Conservation (phyloP, 2,888 invertebrate genomes). For the Plagodis pulveraria region DNA sequence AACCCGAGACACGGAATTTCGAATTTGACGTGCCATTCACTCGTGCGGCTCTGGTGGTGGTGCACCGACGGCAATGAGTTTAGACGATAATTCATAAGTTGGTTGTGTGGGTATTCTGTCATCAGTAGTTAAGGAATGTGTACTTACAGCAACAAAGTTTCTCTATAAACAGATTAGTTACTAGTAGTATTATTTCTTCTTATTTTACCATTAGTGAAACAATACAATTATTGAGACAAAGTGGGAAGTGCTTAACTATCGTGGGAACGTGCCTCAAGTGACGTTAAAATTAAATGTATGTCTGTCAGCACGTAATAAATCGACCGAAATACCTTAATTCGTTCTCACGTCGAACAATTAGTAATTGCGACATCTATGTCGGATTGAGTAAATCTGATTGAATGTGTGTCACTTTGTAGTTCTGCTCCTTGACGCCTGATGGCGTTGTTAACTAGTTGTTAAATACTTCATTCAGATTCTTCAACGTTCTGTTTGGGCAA, state of each 20-base stretch:
- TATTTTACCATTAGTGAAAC: constrained; percentile 2
- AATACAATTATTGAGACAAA: constrained; percentile 32
- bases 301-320: constrained; percentile 38
- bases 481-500: background rate
- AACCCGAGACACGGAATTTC: too few species aligned
- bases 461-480: background rate
- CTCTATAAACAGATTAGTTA: too few species aligned
- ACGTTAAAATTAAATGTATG: constrained; percentile 35
- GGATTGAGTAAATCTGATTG: constrained; percentile 40
- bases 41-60: too few species aligned
- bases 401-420: constrained; percentile 35
- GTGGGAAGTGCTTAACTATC: constrained; percentile 31
- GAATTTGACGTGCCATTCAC: too few species aligned
- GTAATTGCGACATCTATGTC: constrained; percentile 58
- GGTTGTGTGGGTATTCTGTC: too few species aligned
- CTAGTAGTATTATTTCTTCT: too few species aligned
- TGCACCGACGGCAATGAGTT: too few species aligned
- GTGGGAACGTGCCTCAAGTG: constrained; percentile 41
- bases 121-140: too few species aligned
- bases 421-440: constrained; percentile 45
- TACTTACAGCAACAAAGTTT: too few species aligned
- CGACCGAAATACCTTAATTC: constrained; percentile 37
- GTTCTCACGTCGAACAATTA: constrained; percentile 45
- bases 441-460: constrained; percentile 38
- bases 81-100: too few species aligned